Percentiles rank a stretch among this genome's conserved stretches.
Conservation (phyloP, 2,888 invertebrate genomes). For the Callimorpha dominula region DNA sequence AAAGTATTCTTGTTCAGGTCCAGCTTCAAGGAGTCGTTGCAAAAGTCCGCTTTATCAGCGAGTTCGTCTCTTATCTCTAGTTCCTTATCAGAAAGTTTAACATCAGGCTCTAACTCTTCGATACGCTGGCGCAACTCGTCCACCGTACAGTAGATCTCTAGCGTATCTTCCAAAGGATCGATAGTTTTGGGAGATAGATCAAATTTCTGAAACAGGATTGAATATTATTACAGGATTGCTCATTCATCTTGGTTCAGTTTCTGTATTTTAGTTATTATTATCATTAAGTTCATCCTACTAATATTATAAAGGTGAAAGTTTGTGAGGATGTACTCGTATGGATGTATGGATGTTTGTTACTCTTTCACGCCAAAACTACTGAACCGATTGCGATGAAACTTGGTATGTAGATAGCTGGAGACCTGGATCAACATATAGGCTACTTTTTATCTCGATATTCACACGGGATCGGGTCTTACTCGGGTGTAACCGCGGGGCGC, state of each 20-base stretch:
- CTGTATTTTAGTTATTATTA: neutral
- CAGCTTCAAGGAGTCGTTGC: slow-evolving; percentile 47
- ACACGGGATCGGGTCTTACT: too few relatives aligned
- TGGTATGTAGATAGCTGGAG: too few relatives aligned
- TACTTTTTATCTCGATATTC: too few relatives aligned
- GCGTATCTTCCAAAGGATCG: slow-evolving; percentile 85
- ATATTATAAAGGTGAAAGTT: too few relatives aligned
- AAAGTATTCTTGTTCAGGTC: slow-evolving; percentile 78
- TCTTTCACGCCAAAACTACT: too few relatives aligned
- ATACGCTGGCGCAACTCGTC: slow-evolving; percentile 88
- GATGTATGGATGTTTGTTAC: too few relatives aligned
- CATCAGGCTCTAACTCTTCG: slow-evolving; percentile 77
- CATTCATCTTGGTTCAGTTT: neutral
- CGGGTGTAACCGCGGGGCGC: too few relatives aligned
- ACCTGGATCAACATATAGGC: too few relatives aligned
- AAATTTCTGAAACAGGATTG: slow-evolving; percentile 72
- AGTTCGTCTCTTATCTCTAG: slow-evolving; percentile 50
- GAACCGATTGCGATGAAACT: too few relatives aligned
- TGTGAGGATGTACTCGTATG: too few relatives aligned
- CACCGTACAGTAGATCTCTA: slow-evolving; percentile 90
- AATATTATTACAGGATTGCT: neutral
- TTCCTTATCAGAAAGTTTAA: slow-evolving; percentile 64
- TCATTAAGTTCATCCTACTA: neutral
- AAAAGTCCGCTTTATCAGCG: slow-evolving; percentile 55
- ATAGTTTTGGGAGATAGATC: slow-evolving; percentile 81